phyloP scores from a whole-genome alignment of 2,888 invertebrate species.

The Sinotaia quadrata region DNA sequence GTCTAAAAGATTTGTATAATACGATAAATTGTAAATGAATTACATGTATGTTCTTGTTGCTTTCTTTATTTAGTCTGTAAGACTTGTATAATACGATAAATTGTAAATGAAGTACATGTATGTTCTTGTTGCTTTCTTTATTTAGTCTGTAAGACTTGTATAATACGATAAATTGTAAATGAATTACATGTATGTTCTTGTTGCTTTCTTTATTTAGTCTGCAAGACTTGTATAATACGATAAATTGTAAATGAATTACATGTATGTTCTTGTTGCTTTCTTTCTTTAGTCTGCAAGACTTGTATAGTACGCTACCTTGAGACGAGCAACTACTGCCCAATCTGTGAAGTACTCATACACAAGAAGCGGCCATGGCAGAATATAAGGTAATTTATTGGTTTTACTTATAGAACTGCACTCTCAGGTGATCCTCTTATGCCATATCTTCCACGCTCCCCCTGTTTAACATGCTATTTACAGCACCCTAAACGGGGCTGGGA shows the following conservation, averaged over 20 bases:
- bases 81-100: too few relatives aligned
- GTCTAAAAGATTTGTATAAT: slow-evolving; percentile 62
- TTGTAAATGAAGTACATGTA: too few relatives aligned
- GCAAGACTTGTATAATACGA: too few relatives aligned
- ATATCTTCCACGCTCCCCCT: too few relatives aligned
- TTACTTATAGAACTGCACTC: too few relatives aligned
- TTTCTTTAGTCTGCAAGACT: slow-evolving; percentile 86
- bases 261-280: neutral
- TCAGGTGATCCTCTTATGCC: too few relatives aligned
- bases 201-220: slow-evolving; percentile 38
- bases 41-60: neutral
- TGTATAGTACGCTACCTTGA: slow-evolving; percentile 93
- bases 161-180: too few relatives aligned
- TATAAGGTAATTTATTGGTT: slow-evolving; percentile 84
- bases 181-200: slow-evolving; percentile 5
- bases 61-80: neutral
- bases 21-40: too few relatives aligned
- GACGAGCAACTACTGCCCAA: slow-evolving; percentile 88
- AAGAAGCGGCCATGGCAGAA: slow-evolving; percentile 88
- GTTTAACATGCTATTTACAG: too few relatives aligned
- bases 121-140: neutral
- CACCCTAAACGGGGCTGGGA: too few relatives aligned
- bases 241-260: too few relatives aligned
- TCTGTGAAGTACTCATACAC: slow-evolving; percentile 94
- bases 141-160: neutral